These are phyloP conservation scores for Orius laevigatus DNA, from an alignment of 1,140 invertebrate genomes.

Conservation along the genomic window DNA sequence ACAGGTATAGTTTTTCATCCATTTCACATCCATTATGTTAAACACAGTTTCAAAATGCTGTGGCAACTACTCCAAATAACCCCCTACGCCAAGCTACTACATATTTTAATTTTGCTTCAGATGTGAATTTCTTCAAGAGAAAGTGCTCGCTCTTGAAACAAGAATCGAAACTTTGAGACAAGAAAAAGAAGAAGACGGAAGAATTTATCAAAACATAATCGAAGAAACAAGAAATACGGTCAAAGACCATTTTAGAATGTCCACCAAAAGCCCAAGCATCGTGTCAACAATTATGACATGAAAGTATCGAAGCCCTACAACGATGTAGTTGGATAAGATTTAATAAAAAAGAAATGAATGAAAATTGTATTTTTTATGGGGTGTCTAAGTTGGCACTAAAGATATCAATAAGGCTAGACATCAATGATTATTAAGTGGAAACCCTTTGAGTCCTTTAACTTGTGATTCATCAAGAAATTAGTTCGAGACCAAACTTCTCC, in stretches of 20 bases:
- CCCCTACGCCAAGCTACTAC: not conserved
- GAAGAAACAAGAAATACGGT: conserved; percentile 18
- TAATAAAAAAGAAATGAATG: too few species aligned
- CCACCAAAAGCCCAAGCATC: too few species aligned
- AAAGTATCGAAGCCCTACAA: too few species aligned
- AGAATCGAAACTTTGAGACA: conserved; percentile 25
- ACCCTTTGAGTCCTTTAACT: too few species aligned
- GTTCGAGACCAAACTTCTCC: too few species aligned
- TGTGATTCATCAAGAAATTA: too few species aligned
- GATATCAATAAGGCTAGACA: too few species aligned
- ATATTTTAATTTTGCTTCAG: conserved; percentile 18
- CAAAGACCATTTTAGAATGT: conserved; percentile 10
- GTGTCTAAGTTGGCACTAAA: too few species aligned
- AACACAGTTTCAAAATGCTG: not conserved
- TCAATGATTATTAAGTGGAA: too few species aligned
- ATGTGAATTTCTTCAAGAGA: conserved; percentile 28
- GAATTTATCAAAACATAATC: conserved; percentile 24
- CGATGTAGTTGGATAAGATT: too few species aligned
- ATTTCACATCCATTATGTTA: not conserved
- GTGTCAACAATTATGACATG: too few species aligned
- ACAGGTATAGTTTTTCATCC: not conserved
- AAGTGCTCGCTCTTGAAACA: conserved; percentile 27
- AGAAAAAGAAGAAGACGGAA: conserved; percentile 26
- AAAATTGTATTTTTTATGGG: too few species aligned
- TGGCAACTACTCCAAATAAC: not conserved